A percentile compares a stretch with the other conserved stretches of the same genome.
These are phyloP conservation scores for Chlorocebus sabaeus DNA, from an alignment of 2,113 vertebrate genomes.

Conservation along the genomic window DNA sequence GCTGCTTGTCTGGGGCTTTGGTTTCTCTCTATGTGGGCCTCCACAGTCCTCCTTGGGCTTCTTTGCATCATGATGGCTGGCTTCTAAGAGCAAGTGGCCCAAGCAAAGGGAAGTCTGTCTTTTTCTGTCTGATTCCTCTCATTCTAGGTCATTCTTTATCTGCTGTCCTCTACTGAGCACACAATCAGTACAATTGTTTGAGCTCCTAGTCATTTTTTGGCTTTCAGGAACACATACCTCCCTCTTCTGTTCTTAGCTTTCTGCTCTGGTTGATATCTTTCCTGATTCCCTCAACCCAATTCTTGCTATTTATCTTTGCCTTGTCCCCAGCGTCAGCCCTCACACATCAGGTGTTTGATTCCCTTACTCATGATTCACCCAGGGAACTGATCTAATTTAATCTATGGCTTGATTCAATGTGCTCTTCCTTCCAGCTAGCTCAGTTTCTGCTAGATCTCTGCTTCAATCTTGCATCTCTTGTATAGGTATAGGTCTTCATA, in stretches of 20 bases:
- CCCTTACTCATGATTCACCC: neutral
- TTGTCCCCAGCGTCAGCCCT: neutral
- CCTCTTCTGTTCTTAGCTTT: neutral
- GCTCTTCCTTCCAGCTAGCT: neutral
- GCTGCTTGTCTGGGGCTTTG: neutral
- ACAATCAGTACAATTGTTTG: neutral
- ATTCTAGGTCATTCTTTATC: neutral
- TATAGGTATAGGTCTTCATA: neutral
- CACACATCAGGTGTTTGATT: neutral
- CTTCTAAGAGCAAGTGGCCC: neutral
- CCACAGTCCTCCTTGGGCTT: neutral
- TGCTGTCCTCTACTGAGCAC: too few species aligned
- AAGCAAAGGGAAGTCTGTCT: neutral
- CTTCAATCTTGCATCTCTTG: neutral
- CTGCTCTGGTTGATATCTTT: neutral
- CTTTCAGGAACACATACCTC: neutral
- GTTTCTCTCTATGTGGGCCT: neutral
- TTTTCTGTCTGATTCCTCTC: neutral
- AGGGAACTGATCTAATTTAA: neutral
- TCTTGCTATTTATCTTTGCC: neutral
- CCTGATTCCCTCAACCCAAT: neutral
- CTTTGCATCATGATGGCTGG: neutral
- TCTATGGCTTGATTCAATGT: neutral
- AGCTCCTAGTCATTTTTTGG: neutral
- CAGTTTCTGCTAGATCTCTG: neutral